phyloP scores from a whole-genome alignment of 2,113 vertebrate genomes.

The Cryptoleucopteryx plumbea region DNA sequence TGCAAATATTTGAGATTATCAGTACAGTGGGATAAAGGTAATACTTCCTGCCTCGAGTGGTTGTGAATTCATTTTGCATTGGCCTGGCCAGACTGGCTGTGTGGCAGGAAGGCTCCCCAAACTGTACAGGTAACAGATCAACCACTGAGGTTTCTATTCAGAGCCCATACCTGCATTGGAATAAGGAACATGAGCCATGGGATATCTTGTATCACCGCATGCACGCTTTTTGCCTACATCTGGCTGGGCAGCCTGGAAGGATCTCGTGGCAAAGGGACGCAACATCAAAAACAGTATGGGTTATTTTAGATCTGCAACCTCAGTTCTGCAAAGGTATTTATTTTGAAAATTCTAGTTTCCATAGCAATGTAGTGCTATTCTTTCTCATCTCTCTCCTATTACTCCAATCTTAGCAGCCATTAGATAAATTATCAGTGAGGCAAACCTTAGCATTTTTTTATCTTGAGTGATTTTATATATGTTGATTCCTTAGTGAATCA shows the following conservation, averaged over 20 bases:
- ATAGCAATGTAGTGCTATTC: conserved; percentile 62
- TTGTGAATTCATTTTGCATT: not conserved
- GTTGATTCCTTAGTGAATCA: conserved; percentile 46
- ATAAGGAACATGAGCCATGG: not conserved
- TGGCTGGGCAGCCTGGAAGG: not conserved
- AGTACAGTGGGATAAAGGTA: not conserved
- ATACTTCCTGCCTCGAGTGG: not conserved
- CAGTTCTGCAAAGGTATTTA: conserved; percentile 56
- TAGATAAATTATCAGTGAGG: conserved; percentile 51
- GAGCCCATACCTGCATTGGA: not conserved
- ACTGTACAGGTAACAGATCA: not conserved
- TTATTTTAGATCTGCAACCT: conserved; percentile 14
- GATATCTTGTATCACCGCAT: not conserved
- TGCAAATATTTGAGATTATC: not conserved
- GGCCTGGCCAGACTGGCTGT: not conserved
- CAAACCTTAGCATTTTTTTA: conserved; percentile 36
- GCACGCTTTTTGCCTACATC: not conserved
- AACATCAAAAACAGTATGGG: not conserved
- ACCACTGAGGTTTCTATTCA: not conserved
- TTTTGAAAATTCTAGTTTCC: conserved; percentile 69
- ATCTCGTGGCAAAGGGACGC: conserved; percentile 6
- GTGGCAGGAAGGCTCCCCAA: not conserved
- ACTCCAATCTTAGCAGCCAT: conserved; percentile 49
- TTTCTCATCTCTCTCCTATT: conserved; percentile 30
- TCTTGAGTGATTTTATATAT: conserved; percentile 35